phyloP scores from a whole-genome alignment of 2,113 vertebrate species.

The Copsychus sechellarum region DNA sequence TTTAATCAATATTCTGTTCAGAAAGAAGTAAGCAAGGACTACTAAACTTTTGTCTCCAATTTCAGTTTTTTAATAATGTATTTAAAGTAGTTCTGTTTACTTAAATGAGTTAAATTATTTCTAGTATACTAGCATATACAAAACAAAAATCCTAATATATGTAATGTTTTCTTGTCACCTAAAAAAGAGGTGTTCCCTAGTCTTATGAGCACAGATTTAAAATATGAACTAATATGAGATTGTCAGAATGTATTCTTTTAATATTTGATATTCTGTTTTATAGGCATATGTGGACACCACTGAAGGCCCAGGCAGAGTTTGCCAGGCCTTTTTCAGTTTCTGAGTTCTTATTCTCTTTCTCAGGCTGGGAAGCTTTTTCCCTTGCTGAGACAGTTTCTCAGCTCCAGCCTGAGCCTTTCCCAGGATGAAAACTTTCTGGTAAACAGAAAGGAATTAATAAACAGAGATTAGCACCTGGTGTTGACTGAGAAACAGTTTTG shows the following conservation, averaged over 20 bases:
- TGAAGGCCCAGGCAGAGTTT: no score
- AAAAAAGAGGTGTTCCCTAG: neutral
- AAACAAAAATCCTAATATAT: neutral
- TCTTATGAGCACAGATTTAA: neutral
- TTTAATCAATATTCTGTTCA: neutral
- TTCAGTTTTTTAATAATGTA: neutral
- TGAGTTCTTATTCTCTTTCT: no score
- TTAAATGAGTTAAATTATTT: neutral
- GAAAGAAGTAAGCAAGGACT: neutral
- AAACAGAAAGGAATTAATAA: no score
- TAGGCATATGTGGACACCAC: neutral
- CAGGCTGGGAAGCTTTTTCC: no score
- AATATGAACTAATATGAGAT: neutral
- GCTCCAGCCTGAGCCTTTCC: no score
- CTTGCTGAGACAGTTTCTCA: no score
- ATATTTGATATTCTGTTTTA: neutral
- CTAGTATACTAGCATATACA: neutral
- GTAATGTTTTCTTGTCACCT: neutral
- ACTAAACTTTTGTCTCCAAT: neutral
- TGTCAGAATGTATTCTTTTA: neutral
- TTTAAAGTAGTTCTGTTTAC: neutral
- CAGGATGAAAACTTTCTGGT: no score
- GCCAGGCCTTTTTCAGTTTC: no score
- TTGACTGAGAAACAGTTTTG: no score
- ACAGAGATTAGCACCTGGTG: no score